A percentile compares a stretch with the other conserved stretches of the same genome.
Evolutionary conservation across 2,888 invertebrate genomes (phyloP).

Genomic region (Zhuqinia jingwanae): DNA sequence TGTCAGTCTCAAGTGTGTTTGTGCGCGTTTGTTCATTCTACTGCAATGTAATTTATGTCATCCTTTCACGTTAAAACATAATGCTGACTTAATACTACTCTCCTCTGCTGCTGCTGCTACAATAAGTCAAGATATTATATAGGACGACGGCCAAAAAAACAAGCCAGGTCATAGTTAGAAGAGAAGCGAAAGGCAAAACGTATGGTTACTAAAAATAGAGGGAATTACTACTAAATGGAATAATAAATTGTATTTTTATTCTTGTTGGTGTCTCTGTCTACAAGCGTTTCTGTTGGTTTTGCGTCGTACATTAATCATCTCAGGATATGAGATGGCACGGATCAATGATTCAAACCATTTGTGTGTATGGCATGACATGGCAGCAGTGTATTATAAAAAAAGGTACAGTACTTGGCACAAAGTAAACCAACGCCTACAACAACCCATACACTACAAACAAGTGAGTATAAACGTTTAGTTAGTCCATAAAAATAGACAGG

Average conservation of each 20-base stretch:
- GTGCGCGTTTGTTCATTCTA: background rate
- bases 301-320: conserved; percentile 70
- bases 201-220: conserved; percentile 29
- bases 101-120: background rate
- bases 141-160: no score
- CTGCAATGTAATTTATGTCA: conserved; percentile 41
- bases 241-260: background rate
- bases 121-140: no score
- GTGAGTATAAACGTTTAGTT: background rate
- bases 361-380: conserved; percentile 18
- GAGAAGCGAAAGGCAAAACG: background rate
- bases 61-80: conserved; percentile 10
- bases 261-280: no score
- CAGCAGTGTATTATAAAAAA: conserved; percentile 5
- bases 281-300: background rate
- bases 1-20: background rate
- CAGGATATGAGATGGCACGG: conserved; percentile 73
- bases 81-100: background rate
- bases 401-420: conserved; percentile 44
- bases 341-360: conserved; percentile 53
- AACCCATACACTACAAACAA: no score
- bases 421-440: conserved; percentile 69
- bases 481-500: conserved; percentile 21
- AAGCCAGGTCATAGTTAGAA: background rate
- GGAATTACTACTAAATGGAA: background rate